Percentiles rank a stretch among this genome's conserved stretches.
phyloP scores from a whole-genome alignment of 2,797 vertebrate species.

The Myotis vivesi region DNA sequence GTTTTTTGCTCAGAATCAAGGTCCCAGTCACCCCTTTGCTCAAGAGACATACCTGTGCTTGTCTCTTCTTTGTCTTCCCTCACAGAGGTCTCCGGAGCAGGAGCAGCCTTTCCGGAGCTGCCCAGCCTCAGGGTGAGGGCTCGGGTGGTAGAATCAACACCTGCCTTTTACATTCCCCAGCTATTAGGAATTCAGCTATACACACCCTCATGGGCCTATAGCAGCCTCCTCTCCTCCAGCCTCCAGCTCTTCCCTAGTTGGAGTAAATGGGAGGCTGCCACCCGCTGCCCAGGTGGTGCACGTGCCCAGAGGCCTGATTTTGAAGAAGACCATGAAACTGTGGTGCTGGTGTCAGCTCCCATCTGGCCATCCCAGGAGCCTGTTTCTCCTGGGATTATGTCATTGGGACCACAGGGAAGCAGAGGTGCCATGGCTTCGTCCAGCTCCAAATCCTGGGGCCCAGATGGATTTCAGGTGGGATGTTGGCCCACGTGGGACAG shows the following conservation, averaged over 20 bases:
- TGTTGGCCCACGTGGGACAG: neutral
- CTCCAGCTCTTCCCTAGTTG: neutral
- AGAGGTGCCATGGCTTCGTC: accelerated
- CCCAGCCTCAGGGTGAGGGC: neutral
- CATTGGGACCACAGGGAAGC: neutral
- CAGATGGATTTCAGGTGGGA: neutral
- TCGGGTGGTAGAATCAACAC: neutral
- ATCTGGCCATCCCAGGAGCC: neutral
- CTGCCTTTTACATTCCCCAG: neutral
- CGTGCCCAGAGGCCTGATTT: neutral
- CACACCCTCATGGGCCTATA: neutral
- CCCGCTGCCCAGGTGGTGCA: neutral
- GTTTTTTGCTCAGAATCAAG: neutral
- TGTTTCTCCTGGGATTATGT: neutral
- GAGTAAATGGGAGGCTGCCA: neutral
- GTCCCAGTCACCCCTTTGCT: neutral
- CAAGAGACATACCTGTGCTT: neutral
- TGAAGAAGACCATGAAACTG: neutral
- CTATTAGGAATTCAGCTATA: neutral
- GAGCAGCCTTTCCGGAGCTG: neutral
- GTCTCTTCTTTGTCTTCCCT: neutral
- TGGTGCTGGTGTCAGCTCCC: neutral
- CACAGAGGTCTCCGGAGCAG: neutral
- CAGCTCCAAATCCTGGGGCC: neutral
- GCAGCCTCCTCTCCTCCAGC: too few relatives aligned